Conservation (phyloP, 1,140 invertebrate species). For the Orius laevigatus region DNA sequence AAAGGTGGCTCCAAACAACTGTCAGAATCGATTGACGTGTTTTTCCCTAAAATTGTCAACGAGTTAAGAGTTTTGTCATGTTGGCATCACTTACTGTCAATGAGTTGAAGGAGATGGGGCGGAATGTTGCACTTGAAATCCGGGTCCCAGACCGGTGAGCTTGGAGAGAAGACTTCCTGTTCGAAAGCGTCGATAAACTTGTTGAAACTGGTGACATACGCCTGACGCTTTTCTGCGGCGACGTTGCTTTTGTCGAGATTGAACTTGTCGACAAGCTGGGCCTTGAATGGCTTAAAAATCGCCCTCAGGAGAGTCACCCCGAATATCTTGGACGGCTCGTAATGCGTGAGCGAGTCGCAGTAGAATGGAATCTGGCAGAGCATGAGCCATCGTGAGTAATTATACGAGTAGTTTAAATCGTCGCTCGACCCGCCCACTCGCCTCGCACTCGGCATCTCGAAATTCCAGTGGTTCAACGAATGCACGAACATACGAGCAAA, state of each 20-base stretch:
- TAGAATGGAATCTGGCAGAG: slow-evolving; percentile 90
- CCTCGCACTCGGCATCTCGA: slow-evolving; percentile 67
- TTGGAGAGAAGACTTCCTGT: slow-evolving; percentile 67
- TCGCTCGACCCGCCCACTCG: slow-evolving; percentile 59
- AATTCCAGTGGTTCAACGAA: slow-evolving; percentile 87
- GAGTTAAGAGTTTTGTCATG: too few relatives aligned
- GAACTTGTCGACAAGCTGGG: slow-evolving; percentile 80
- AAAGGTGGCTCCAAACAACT: too few relatives aligned
- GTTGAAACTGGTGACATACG: slow-evolving; percentile 41
- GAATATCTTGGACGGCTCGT: slow-evolving; percentile 79
- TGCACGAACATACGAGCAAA: slow-evolving; percentile 85
- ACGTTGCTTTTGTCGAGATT: slow-evolving; percentile 73
- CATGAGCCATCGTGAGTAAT: slow-evolving; percentile 64
- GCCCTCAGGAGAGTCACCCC: slow-evolving; percentile 68
- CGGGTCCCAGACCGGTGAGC: slow-evolving; percentile 88
- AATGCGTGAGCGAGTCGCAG: slow-evolving; percentile 81
- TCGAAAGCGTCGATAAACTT: slow-evolving; percentile 77
- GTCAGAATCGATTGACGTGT: too few relatives aligned
- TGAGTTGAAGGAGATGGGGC: slow-evolving; percentile 35
- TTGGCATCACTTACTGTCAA: too few relatives aligned
- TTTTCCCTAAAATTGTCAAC: too few relatives aligned
- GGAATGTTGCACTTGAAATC: slow-evolving; percentile 62
- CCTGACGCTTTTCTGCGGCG: slow-evolving; percentile 65
- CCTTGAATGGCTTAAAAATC: slow-evolving; percentile 76
- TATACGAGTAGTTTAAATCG: slow-evolving; percentile 30